These are phyloP conservation scores for Gouania willdenowi DNA, from an alignment of 2,797 vertebrate genomes.

Conservation along the genomic window DNA sequence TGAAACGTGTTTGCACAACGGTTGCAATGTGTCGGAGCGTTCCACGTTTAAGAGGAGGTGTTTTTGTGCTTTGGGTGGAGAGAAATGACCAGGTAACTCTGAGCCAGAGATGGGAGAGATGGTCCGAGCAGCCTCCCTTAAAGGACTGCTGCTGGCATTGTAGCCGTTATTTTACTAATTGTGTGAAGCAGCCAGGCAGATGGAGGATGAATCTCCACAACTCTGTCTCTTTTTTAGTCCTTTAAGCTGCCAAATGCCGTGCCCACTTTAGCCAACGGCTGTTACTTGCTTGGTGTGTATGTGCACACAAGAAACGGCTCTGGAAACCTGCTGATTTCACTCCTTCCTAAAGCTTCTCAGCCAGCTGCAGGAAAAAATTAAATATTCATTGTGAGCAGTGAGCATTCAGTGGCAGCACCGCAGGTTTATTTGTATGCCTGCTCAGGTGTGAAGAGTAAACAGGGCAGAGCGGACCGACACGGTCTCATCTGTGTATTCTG, in stretches of 20 bases:
- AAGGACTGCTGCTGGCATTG: conserved; percentile 25
- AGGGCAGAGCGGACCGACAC: conserved; percentile 35
- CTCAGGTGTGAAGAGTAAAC: conserved; percentile 60
- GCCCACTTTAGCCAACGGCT: conserved; percentile 22
- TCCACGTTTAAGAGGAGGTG: conserved; percentile 4
- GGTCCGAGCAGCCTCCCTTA: conserved; percentile 23
- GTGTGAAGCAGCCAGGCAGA: conserved; percentile 37
- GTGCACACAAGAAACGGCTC: conserved; percentile 16
- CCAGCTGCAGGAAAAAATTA: conserved; percentile 55
- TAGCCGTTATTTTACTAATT: conserved; percentile 38
- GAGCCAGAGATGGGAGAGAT: conserved; percentile 29
- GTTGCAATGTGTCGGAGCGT: conserved; percentile 10
- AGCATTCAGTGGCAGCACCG: conserved; percentile 39
- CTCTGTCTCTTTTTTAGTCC: conserved; percentile 4
- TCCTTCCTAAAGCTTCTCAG: conserved; percentile 50
- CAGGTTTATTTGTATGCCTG: conserved; percentile 59
- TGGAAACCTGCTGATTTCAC: conserved; percentile 46
- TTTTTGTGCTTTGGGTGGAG: background rate
- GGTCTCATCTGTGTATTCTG: conserved; percentile 52
- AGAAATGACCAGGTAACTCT: conserved; percentile 20
- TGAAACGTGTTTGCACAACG: background rate
- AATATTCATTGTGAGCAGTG: conserved; percentile 66
- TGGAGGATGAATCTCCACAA: conserved; percentile 23
- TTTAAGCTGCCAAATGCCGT: conserved; percentile 27
- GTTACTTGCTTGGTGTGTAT: conserved; percentile 9